Evolutionary conservation across 2,113 vertebrate species (phyloP).

Genomic region (Erinaceus europaeus): DNA sequence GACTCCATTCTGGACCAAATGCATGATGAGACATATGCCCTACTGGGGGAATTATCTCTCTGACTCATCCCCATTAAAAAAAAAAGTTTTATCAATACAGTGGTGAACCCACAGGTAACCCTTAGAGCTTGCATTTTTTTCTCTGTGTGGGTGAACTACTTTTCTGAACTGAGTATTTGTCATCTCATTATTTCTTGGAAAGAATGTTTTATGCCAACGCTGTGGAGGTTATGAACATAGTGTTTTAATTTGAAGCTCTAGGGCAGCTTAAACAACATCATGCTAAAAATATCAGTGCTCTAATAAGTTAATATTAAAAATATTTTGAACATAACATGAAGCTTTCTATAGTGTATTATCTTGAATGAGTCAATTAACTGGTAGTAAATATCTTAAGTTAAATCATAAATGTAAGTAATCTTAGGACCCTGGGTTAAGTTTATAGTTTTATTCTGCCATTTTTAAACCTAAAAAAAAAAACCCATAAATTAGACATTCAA

Average conservation of each 20-base stretch:
- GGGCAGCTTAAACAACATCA: slow-evolving; percentile 56
- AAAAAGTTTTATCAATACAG: background rate
- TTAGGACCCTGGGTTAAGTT: slow-evolving; percentile 46
- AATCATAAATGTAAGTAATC: slow-evolving; percentile 59
- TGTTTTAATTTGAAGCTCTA: slow-evolving; percentile 55
- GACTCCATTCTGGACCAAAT: no score
- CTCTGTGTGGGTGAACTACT: background rate
- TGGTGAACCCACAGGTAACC: background rate
- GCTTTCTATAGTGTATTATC: slow-evolving; percentile 58
- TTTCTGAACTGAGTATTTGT: slow-evolving; percentile 45
- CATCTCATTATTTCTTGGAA: background rate
- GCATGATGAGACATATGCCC: no score
- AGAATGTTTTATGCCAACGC: slow-evolving; percentile 33
- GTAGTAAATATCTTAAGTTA: slow-evolving; percentile 65
- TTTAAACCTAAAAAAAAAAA: slow-evolving; percentile 14
- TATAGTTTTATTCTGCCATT: slow-evolving; percentile 52
- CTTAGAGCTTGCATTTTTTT: background rate
- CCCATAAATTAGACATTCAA: slow-evolving; percentile 32
- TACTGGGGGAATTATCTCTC: background rate
- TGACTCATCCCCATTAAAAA: background rate
- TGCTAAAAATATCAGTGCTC: slow-evolving; percentile 66
- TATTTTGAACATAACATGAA: slow-evolving; percentile 65
- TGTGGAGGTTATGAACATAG: slow-evolving; percentile 10
- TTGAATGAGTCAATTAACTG: slow-evolving; percentile 70
- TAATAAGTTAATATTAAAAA: slow-evolving; percentile 68